A percentile compares a stretch with the other conserved stretches of the same genome.
Evolutionary conservation across 1,140 invertebrate species (phyloP).

Genomic region (Drosophila lacertosa): DNA sequence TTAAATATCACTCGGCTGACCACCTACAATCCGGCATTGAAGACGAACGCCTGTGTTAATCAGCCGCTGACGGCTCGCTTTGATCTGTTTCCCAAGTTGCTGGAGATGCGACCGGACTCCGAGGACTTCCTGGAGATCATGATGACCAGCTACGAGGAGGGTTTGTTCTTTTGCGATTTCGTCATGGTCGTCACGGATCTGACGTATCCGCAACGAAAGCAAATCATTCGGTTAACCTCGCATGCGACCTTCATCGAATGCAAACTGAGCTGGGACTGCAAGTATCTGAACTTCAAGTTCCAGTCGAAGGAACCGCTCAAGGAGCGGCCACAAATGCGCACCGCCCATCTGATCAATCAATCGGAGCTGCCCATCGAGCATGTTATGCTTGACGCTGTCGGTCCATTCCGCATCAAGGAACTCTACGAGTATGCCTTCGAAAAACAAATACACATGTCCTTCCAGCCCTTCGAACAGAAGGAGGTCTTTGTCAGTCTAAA

Average conservation of each 20-base stretch:
- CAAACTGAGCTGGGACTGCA: conserved; percentile 57
- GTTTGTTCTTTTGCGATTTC: conserved; percentile 52
- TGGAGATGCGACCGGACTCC: conserved; percentile 33
- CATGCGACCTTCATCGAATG: conserved; percentile 51
- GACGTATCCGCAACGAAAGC: conserved; percentile 56
- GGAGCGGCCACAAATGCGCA: conserved; percentile 48
- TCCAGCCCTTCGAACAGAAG: conserved; percentile 42
- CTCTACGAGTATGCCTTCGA: conserved; percentile 57
- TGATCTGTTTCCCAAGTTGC: conserved; percentile 57
- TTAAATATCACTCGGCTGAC: conserved; percentile 56
- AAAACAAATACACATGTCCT: conserved; percentile 33
- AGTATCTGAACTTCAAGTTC: conserved; percentile 50
- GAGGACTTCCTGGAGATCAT: conserved; percentile 40
- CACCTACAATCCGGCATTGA: conserved; percentile 6
- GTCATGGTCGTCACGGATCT: conserved; percentile 58
- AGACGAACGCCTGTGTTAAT: conserved; percentile 25
- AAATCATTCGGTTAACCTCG: conserved; percentile 40
- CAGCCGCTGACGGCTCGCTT: conserved; percentile 52
- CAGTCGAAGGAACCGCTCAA: conserved; percentile 49
- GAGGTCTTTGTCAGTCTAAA: conserved; percentile 63
- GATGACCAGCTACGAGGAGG: conserved; percentile 52
- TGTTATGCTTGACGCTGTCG: conserved; percentile 44
- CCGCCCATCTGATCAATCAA: conserved; percentile 37
- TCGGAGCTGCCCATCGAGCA: conserved; percentile 10
- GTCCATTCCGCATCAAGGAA: conserved; percentile 70